Percentiles rank a stretch among this genome's conserved stretches.
phyloP scores from a whole-genome alignment of 2,888 invertebrate genomes.

The Bellardia bayeri region DNA sequence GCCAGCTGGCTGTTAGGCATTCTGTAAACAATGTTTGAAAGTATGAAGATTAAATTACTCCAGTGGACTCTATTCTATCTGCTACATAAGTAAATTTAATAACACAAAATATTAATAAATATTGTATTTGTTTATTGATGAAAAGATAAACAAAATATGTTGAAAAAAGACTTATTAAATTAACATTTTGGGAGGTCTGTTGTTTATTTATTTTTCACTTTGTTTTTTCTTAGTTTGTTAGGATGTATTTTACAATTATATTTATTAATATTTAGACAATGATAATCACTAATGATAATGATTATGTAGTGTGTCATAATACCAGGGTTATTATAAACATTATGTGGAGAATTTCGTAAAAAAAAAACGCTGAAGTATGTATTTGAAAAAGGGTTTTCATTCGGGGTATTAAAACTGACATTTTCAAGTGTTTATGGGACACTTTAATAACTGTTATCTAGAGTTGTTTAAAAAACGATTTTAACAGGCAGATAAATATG shows the following conservation, averaged over 20 bases:
- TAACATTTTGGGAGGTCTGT: constrained; percentile 43
- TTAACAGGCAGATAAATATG: constrained; percentile 21
- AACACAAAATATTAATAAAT: constrained; percentile 4
- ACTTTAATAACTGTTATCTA: constrained; percentile 58
- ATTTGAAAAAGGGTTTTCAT: neutral
- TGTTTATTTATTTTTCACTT: neutral
- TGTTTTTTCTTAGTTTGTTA: neutral
- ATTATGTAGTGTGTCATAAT: neutral
- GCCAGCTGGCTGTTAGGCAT: neutral
- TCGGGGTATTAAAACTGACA: constrained; percentile 35
- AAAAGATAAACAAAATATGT: constrained; percentile 14
- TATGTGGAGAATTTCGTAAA: neutral
- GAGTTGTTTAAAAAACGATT: neutral
- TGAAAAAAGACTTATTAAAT: neutral
- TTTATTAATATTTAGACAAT: constrained; percentile 51
- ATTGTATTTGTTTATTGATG: constrained; percentile 25
- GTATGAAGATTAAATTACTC: neutral
- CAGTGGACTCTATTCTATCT: neutral
- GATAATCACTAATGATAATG: constrained; percentile 35
- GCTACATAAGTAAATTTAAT: neutral
- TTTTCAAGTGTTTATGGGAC: constrained; percentile 64
- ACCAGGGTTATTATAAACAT: constrained; percentile 20
- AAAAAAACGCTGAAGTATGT: neutral
- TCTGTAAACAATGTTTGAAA: constrained; percentile 28
- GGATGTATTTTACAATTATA: constrained; percentile 6